phyloP scores from a whole-genome alignment of 2,113 vertebrate genomes.

The Spheniscus mendiculus region DNA sequence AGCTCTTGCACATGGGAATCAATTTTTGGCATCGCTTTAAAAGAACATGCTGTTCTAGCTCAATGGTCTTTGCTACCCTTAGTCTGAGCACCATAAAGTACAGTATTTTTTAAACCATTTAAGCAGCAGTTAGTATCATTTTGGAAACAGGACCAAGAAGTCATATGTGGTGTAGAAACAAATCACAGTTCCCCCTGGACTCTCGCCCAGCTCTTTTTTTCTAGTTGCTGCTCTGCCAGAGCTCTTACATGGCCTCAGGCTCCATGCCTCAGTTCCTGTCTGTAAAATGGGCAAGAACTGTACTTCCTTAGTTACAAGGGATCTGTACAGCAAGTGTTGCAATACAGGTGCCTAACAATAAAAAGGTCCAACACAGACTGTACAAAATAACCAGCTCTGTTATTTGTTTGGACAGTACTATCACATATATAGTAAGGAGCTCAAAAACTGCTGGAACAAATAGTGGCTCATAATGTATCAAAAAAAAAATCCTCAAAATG shows the following conservation, averaged over 20 bases:
- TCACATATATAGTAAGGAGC: background rate
- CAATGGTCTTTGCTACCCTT: background rate
- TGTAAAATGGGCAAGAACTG: background rate
- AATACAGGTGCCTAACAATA: fast-evolving
- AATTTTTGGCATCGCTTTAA: background rate
- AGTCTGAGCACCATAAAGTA: background rate
- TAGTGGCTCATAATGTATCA: background rate
- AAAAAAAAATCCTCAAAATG: background rate
- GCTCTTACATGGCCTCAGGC: background rate
- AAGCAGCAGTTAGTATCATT: background rate
- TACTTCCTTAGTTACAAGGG: background rate
- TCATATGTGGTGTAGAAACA: background rate
- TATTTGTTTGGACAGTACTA: background rate
- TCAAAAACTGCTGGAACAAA: background rate
- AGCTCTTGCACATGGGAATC: background rate
- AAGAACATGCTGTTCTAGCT: background rate
- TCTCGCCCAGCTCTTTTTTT: background rate
- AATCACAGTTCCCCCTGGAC: background rate
- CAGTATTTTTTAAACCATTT: background rate
- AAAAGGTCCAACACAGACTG: background rate
- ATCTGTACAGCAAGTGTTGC: background rate
- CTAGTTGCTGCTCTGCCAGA: background rate
- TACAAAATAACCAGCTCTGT: background rate
- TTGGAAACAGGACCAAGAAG: background rate
- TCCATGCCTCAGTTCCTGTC: background rate